These are phyloP conservation scores for Okamejei kenojei DNA, from an alignment of 2,797 vertebrate species.

Conservation along the genomic window DNA sequence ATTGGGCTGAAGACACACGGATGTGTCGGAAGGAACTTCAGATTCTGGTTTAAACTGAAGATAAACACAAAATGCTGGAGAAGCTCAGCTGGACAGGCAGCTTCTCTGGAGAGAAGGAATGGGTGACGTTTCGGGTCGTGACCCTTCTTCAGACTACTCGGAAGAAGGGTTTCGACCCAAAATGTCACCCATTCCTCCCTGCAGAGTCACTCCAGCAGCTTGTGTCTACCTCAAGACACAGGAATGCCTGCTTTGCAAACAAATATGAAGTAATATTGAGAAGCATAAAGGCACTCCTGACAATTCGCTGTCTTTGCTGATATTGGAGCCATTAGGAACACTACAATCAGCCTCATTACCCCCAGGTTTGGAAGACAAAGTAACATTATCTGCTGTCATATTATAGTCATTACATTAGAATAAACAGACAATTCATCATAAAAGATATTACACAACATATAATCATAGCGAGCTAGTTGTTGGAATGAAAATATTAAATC, in stretches of 20 bases:
- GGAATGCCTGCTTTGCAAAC: neutral
- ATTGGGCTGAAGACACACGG: neutral
- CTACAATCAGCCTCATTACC: neutral
- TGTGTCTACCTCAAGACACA: neutral
- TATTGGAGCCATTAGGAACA: neutral
- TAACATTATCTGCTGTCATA: neutral
- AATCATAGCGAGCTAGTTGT: neutral
- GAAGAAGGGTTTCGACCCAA: too few relatives aligned
- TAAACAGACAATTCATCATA: neutral
- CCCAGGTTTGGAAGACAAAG: neutral
- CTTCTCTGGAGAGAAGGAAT: too few relatives aligned
- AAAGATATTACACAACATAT: neutral
- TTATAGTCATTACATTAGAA: neutral
- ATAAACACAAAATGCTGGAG: too few relatives aligned
- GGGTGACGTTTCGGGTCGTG: too few relatives aligned
- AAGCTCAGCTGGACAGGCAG: too few relatives aligned
- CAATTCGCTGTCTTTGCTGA: neutral
- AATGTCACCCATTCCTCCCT: too few relatives aligned
- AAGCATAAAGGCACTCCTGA: neutral
- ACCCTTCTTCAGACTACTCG: too few relatives aligned
- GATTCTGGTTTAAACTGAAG: too few relatives aligned
- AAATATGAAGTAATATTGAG: neutral
- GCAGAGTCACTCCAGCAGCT: too few relatives aligned
- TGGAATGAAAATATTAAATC: neutral
- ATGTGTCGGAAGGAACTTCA: too few relatives aligned